These are phyloP conservation scores for Ecliptopera silaceata DNA, from an alignment of 2,888 invertebrate species.

Conservation along the genomic window DNA sequence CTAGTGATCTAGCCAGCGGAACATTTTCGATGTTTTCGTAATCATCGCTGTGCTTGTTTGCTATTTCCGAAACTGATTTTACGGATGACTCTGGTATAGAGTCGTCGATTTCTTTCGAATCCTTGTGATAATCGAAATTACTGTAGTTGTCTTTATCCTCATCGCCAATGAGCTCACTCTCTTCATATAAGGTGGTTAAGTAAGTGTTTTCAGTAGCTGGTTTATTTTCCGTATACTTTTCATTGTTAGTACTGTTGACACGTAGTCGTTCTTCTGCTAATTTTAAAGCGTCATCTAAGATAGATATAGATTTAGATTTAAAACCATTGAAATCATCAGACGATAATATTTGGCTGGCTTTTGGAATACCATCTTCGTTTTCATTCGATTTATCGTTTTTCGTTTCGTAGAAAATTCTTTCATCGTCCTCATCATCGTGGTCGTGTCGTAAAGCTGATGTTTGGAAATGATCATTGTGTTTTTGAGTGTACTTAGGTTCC, in stretches of 20 bases:
- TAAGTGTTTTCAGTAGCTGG: conserved; percentile 28
- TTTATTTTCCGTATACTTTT: conserved; percentile 26
- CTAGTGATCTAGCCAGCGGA: conserved; percentile 54
- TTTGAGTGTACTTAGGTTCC: conserved; percentile 54
- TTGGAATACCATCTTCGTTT: conserved; percentile 17
- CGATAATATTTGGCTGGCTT: conserved; percentile 30
- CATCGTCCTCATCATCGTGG: conserved; percentile 8
- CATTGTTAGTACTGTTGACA: conserved; percentile 22
- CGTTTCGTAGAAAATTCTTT: conserved; percentile 20
- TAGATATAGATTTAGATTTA: conserved; percentile 22
- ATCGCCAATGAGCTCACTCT: conserved; percentile 9
- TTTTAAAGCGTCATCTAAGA: conserved; percentile 36
- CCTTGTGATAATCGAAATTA: conserved; percentile 14
- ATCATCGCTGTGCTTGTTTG: conserved; percentile 43
- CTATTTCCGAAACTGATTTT: conserved; percentile 49
- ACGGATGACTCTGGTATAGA: conserved; percentile 61
- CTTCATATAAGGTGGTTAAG: conserved; percentile 19
- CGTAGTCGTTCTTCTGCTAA: conserved; percentile 22
- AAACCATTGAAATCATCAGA: conserved; percentile 18
- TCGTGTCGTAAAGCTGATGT: conserved; percentile 64
- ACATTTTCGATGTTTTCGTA: conserved; percentile 52
- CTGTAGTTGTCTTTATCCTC: conserved; percentile 15
- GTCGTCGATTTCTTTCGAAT: conserved; percentile 48
- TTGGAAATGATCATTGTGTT: conserved; percentile 71
- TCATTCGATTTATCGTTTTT: conserved; percentile 21